A percentile compares a stretch with the other conserved stretches of the same genome.
phyloP scores from a whole-genome alignment of 1,140 invertebrate species.

The Trichonephila clavata region DNA sequence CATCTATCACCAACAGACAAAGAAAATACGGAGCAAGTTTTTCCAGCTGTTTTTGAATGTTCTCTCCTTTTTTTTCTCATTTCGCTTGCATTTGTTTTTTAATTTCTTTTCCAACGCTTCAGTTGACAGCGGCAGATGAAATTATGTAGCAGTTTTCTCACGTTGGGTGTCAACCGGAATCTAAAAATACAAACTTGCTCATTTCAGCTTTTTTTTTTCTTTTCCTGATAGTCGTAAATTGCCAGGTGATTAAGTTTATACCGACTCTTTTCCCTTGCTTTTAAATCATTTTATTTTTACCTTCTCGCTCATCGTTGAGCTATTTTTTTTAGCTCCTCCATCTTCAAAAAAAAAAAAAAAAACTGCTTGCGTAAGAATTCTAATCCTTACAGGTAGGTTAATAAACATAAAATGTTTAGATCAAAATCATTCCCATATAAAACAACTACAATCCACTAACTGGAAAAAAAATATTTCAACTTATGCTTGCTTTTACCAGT shows the following conservation, averaged over 20 bases:
- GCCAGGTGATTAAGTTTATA: neutral
- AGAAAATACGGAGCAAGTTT: neutral
- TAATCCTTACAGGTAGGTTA: neutral
- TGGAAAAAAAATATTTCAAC: too few species aligned
- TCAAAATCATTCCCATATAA: too few species aligned
- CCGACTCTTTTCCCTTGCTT: neutral
- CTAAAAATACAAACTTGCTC: constrained; percentile 41
- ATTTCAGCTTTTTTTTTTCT: neutral
- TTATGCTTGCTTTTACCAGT: too few species aligned
- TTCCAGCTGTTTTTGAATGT: neutral
- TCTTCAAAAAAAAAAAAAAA: too few species aligned
- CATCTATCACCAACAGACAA: neutral
- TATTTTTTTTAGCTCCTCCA: neutral
- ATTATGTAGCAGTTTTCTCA: constrained; percentile 27
- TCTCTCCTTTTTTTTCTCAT: neutral
- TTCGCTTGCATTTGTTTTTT: neutral
- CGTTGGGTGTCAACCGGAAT: neutral
- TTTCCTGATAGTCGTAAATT: neutral
- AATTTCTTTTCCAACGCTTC: constrained; percentile 3
- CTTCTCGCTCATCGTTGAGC: neutral
- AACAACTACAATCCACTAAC: too few species aligned
- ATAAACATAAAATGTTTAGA: too few species aligned
- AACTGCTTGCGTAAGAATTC: neutral
- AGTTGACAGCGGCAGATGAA: constrained; percentile 39
- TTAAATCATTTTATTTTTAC: constrained; percentile 26